phyloP scores from a whole-genome alignment of 2,888 invertebrate genomes.

The Caenorhabditis uteleia region DNA sequence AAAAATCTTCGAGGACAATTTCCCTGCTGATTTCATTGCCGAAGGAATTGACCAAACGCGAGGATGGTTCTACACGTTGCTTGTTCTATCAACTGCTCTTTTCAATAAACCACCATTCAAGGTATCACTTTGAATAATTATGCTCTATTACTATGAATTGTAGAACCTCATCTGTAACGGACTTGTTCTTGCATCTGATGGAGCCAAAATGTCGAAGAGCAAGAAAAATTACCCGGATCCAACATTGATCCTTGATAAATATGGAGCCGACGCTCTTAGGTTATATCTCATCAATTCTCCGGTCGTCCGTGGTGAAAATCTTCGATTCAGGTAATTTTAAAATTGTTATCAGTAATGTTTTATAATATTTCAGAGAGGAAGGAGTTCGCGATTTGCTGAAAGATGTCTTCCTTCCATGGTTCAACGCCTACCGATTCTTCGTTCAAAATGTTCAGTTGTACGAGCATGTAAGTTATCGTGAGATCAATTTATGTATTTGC shows the following conservation, averaged over 20 bases:
- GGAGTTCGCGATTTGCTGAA: slow-evolving; percentile 94
- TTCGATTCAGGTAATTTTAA: slow-evolving; percentile 77
- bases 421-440: slow-evolving; percentile 80
- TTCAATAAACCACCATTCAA: slow-evolving; percentile 96
- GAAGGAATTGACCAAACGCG: slow-evolving; percentile 77
- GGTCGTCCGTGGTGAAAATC: slow-evolving; percentile 93
- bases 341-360: neutral
- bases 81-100: slow-evolving; percentile 92
- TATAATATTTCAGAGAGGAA: slow-evolving; percentile 79
- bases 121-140: slow-evolving; percentile 14
- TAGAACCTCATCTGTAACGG: slow-evolving; percentile 94
- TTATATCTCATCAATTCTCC: slow-evolving; percentile 97
- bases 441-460: slow-evolving; percentile 89
- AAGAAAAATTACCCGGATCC: slow-evolving; percentile 99
- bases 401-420: slow-evolving; percentile 96
- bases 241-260: slow-evolving; percentile 83
- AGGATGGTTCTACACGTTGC: slow-evolving; percentile 86
- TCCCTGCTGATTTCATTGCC: slow-evolving; percentile 99
- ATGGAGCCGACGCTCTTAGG: slow-evolving; percentile 94
- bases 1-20: slow-evolving; percentile 80
- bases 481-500: neutral
- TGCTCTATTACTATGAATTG: neutral
- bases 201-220: slow-evolving; percentile 98
- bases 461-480: slow-evolving; percentile 73
- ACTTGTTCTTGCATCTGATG: slow-evolving; percentile 88